These are phyloP conservation scores for Tamandua tetradactyla DNA, from an alignment of 2,797 vertebrate species.

Conservation along the genomic window DNA sequence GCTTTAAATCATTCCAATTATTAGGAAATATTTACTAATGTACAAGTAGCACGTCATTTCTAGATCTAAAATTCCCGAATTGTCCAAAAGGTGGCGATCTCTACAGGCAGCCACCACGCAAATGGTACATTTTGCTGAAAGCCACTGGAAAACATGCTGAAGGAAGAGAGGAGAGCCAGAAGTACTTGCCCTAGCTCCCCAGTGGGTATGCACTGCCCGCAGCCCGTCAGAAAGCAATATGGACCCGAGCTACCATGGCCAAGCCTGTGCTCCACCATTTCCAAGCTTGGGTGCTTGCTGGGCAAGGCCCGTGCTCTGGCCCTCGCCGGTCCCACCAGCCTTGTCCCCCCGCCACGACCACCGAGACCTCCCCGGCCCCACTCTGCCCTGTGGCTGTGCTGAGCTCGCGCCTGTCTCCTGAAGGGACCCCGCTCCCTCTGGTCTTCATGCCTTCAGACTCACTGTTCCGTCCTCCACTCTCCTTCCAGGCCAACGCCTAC, in stretches of 20 bases:
- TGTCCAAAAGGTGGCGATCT: constrained; percentile 48
- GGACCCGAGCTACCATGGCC: background rate
- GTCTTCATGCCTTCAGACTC: background rate
- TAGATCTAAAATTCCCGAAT: background rate
- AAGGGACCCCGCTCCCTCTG: background rate
- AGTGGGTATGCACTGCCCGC: background rate
- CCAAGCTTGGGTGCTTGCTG: background rate
- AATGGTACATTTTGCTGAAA: background rate
- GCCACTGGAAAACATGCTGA: background rate
- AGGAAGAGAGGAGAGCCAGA: background rate
- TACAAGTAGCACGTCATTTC: background rate
- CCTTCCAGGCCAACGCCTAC: background rate
- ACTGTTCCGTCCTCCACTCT: background rate
- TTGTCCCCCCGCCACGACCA: no score
- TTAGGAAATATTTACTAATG: background rate
- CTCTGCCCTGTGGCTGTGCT: background rate
- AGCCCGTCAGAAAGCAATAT: background rate
- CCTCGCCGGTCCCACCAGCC: background rate
- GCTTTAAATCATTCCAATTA: background rate
- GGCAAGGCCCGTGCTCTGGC: background rate
- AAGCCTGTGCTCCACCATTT: background rate
- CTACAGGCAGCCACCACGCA: background rate
- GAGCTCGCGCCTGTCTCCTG: background rate
- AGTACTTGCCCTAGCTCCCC: background rate
- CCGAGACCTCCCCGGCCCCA: no score